A percentile compares a stretch with the other conserved stretches of the same genome.
These are phyloP conservation scores for Alethe castanea DNA, from an alignment of 2,113 vertebrate species.

Conservation along the genomic window DNA sequence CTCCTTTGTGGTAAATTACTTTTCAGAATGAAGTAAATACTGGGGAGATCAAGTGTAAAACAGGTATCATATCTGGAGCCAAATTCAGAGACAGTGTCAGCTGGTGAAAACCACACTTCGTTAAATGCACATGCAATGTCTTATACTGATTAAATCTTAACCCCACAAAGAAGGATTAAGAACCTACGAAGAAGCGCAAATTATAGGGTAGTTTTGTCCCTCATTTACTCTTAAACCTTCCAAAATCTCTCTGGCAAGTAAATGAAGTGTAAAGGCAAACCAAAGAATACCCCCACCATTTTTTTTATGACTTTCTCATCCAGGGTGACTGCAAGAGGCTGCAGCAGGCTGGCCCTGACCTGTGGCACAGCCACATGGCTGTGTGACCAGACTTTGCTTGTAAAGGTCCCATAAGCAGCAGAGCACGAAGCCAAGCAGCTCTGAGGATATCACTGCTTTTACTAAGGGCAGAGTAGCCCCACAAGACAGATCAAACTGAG, in stretches of 20 bases:
- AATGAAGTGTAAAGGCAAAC: neutral
- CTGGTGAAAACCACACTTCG: neutral
- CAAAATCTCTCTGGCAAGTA: neutral
- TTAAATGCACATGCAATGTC: neutral
- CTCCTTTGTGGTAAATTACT: neutral
- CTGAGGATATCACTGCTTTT: neutral
- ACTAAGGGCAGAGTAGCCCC: neutral
- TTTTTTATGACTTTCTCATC: neutral
- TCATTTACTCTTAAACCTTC: neutral
- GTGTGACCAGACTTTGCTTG: neutral
- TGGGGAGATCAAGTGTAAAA: neutral
- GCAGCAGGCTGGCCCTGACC: neutral
- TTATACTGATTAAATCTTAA: neutral
- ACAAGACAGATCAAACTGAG: neutral
- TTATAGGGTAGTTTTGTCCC: neutral
- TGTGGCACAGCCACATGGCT: neutral
- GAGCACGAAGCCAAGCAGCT: neutral
- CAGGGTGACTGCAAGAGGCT: neutral
- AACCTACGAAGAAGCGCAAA: neutral
- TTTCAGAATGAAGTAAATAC: neutral
- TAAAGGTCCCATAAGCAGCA: neutral
- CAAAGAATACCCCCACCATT: rapidly evolving
- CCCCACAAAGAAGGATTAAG: neutral
- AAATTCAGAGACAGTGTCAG: neutral
- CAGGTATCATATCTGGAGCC: neutral